phyloP scores from a whole-genome alignment of 2,797 vertebrate genomes.

The Pangasius djambal region DNA sequence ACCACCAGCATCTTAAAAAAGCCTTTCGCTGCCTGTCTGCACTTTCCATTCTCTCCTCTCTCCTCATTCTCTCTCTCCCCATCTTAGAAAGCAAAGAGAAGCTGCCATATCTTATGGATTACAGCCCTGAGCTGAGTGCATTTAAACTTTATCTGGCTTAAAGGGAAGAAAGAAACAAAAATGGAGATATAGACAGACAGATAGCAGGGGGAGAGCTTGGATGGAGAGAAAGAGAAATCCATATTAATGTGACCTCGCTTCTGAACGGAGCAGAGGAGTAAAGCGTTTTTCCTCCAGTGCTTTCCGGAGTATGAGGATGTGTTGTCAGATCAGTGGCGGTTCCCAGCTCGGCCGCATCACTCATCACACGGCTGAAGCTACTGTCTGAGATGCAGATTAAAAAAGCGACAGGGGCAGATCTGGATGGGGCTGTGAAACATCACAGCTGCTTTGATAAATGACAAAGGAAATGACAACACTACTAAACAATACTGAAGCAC shows the following conservation, averaged over 20 bases:
- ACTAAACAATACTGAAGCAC: conserved; percentile 2
- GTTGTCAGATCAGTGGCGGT: conserved; percentile 77
- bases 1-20: conserved; percentile 26
- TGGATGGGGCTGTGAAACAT: conserved; percentile 1
- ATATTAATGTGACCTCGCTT: conserved; percentile 95
- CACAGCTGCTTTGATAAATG: conserved; percentile 16
- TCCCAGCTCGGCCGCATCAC: conserved; percentile 47
- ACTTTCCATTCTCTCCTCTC: conserved; percentile 30
- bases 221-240: conserved; percentile 72
- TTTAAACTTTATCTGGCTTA: conserved; percentile 60
- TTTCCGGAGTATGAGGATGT: conserved; percentile 58
- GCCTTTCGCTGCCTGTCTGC: conserved; percentile 37
- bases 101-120: conserved; percentile 69
- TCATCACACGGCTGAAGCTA: not conserved
- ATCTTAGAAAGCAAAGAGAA: conserved; percentile 53
- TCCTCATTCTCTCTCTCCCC: conserved; percentile 8
- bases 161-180: conserved; percentile 29
- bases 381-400: conserved; percentile 22
- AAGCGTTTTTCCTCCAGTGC: conserved; percentile 20
- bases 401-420: not conserved
- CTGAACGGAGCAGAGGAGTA: conserved; percentile 33
- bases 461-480: not conserved
- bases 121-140: conserved; percentile 71
- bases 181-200: conserved; percentile 29
- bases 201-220: not conserved